These are phyloP conservation scores for Ciconia stormi DNA, from an alignment of 2,113 vertebrate species.

Conservation along the genomic window DNA sequence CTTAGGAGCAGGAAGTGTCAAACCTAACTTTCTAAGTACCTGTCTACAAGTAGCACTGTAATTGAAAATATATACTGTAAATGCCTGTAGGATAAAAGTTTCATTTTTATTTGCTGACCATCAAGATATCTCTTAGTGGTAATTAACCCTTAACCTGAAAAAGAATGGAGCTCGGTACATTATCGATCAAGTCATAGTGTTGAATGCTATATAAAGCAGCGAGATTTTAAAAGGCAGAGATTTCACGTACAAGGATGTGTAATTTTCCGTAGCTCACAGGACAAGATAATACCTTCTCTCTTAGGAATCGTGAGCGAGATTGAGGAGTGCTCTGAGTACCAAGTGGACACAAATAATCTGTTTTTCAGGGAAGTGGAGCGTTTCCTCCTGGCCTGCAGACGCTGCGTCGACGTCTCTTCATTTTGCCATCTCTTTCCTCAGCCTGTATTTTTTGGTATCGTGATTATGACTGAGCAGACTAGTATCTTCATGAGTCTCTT, in stretches of 20 bases:
- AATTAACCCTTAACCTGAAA: background rate
- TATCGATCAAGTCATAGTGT: background rate
- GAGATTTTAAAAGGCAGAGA: background rate
- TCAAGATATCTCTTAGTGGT: background rate
- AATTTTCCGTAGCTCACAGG: background rate
- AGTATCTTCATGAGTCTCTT: background rate
- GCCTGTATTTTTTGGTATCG: accelerated
- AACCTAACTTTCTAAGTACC: background rate
- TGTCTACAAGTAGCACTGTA: background rate
- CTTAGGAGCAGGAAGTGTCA: background rate
- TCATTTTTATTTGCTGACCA: background rate
- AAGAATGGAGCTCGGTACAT: background rate
- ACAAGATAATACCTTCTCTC: background rate
- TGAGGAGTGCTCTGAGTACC: background rate
- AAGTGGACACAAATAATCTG: background rate
- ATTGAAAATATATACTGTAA: background rate
- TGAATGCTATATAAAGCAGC: accelerated
- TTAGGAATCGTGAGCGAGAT: background rate
- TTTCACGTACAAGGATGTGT: background rate
- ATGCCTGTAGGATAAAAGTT: background rate
- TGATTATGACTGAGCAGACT: background rate
- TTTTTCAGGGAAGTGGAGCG: accelerated
- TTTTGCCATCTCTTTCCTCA: background rate
- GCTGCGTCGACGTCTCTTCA: accelerated
- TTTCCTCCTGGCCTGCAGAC: background rate